These are phyloP conservation scores for Heliocidaris erythrogramma DNA, from an alignment of 35 echinoderm and acorn worm genomes.

Conservation along the genomic window DNA sequence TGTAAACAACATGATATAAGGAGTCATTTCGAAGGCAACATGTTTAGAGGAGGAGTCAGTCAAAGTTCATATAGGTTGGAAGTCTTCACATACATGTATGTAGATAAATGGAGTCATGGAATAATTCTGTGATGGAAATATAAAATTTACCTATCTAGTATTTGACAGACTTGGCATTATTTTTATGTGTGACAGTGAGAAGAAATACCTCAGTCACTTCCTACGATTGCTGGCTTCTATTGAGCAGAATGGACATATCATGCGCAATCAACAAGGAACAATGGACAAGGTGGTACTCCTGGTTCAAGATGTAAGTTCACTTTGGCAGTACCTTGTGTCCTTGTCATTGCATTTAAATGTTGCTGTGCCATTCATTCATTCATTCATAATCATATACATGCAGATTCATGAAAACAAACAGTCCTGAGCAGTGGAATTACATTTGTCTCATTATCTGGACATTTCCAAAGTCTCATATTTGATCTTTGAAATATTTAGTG, in stretches of 20 bases:
- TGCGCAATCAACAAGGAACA: conserved; percentile 88
- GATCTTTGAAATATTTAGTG: no score
- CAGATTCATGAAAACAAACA: background rate
- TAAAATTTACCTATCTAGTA: no score
- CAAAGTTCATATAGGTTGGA: background rate
- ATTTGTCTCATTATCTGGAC: background rate
- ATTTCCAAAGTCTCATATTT: background rate
- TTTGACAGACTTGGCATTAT: no score
- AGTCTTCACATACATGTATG: background rate
- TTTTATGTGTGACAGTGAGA: conserved; percentile 63
- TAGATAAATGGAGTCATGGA: no score
- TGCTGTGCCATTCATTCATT: background rate
- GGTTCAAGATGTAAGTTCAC: conserved; percentile 83
- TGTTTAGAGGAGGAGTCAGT: background rate
- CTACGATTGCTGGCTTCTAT: conserved; percentile 78
- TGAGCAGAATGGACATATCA: conserved; percentile 82
- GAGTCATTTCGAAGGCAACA: background rate
- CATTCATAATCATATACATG: background rate
- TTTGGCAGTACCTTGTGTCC: background rate
- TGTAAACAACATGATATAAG: no score
- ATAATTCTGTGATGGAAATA: no score
- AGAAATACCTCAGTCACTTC: conserved; percentile 77
- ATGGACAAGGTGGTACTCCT: conserved; percentile 82
- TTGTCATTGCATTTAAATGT: background rate
- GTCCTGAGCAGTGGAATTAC: background rate